A percentile compares a stretch with the other conserved stretches of the same genome.
These are phyloP conservation scores for Erebia epiphron DNA, from an alignment of 2,888 invertebrate species.

Conservation along the genomic window DNA sequence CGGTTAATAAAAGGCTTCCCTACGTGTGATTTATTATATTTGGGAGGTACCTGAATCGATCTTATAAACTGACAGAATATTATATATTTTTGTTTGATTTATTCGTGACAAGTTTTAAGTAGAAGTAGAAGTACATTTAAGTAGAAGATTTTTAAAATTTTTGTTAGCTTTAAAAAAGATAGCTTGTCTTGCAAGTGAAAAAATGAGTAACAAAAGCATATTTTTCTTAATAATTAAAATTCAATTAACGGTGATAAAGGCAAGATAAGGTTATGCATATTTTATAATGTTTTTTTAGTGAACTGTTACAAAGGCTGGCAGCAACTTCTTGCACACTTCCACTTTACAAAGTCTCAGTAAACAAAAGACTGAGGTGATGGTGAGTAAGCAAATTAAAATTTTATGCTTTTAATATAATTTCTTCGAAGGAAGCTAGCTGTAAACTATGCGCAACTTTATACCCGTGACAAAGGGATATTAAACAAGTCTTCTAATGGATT, in stretches of 20 bases:
- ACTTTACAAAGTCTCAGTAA: conserved; percentile 41
- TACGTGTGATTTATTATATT: conserved; percentile 37
- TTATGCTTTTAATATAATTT: conserved; percentile 45
- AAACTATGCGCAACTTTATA: conserved; percentile 44
- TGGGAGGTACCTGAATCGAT: conserved; percentile 31
- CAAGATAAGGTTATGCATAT: conserved; percentile 27
- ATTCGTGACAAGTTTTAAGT: neutral
- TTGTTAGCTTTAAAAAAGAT: too few species aligned
- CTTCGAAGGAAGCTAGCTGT: conserved; percentile 39
- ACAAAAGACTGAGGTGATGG: conserved; percentile 44
- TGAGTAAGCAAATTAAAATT: conserved; percentile 48
- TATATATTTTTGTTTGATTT: conserved; percentile 5
- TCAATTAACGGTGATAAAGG: neutral
- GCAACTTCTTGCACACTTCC: conserved; percentile 38
- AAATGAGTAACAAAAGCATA: neutral
- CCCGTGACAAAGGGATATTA: conserved; percentile 30
- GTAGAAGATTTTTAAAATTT: too few species aligned
- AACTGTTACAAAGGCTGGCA: conserved; percentile 31
- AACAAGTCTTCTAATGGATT: conserved; percentile 30
- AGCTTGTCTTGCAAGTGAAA: neutral
- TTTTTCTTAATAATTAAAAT: neutral
- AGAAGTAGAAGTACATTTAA: neutral
- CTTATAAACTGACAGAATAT: conserved; percentile 25
- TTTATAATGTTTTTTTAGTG: conserved; percentile 25
- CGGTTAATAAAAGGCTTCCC: conserved; percentile 39